Evolutionary conservation across 1,140 invertebrate species (phyloP), one percentile per base, ranked within the genome.

Genomic region (Leptinotarsa defecta): DNA sequence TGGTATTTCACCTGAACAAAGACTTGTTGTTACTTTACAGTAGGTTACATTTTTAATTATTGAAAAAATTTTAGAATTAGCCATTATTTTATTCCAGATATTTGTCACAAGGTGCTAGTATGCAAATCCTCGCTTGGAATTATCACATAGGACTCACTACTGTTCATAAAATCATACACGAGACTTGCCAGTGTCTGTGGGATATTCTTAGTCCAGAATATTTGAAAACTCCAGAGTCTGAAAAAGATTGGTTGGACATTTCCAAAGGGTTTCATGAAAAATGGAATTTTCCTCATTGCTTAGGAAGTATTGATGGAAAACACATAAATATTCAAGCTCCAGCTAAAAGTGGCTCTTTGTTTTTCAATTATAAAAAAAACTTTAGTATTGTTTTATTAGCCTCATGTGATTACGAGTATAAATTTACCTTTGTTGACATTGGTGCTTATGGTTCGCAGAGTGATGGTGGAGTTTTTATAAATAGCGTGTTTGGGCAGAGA

Each of bases 301-400:
- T 76, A n/a, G 76, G 78, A 13, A 76, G 76, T 17, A 24, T 78
- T 4, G 79, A 80, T 73, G 77, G 79, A 20, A 80, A 80, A 68
- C 77, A 80, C 67, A 73, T 80, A 52, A 11, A 48, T 17, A 73
- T 80, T 13, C 43, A 78, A 75, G 24, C 75, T 22, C 65, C 77
- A 13, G 34, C 68, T 13, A 24, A 76, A 4, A 68, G 48, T 68
- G 75, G 72, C 17, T 77, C 75, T n/a, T 11, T 67, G 27, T 76
- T 43, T 64, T 77, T 71, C 24, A 88, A 88, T 74, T 86, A 88
- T 68, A 88, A 87, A 71, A 71, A 81, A 15, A 80, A 73, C 49
- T 86, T 84, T 72, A 85, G 84, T 64, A 82, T 87, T 57, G 85
- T 88, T 6, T 78, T 88, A 48, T 76, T 87, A 13, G 87, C 83